These are phyloP conservation scores for Caenorhabditis sp. DNA, from an alignment of 2,888 invertebrate genomes.

Conservation along the genomic window DNA sequence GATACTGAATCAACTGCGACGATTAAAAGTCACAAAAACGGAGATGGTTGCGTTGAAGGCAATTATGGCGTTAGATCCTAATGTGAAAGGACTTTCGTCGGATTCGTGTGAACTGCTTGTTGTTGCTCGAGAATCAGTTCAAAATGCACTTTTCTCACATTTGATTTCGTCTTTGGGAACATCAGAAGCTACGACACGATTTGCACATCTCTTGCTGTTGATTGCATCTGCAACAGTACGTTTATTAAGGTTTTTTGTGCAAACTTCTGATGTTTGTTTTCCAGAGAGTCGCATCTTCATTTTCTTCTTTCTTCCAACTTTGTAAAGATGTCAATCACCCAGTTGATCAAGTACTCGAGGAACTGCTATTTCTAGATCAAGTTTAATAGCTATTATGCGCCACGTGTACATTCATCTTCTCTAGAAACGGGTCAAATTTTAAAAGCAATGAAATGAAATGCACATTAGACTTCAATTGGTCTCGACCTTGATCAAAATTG, in stretches of 20 bases:
- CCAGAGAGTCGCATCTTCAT: slow-evolving; percentile 69
- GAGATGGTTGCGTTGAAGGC: slow-evolving; percentile 76
- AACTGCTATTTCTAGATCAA: slow-evolving; percentile 58
- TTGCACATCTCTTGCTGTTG: slow-evolving; percentile 72
- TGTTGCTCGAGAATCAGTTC: slow-evolving; percentile 72
- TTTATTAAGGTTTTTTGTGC: not conserved
- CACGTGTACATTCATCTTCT: too few species aligned
- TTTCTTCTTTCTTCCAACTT: slow-evolving; percentile 61
- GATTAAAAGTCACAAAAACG: slow-evolving; percentile 65
- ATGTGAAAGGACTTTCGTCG: slow-evolving; percentile 62
- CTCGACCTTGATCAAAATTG: too few species aligned
- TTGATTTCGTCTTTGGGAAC: slow-evolving; percentile 54
- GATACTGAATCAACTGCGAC: slow-evolving; percentile 57
- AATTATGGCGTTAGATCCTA: slow-evolving; percentile 75
- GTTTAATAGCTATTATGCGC: too few species aligned
- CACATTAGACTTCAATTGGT: too few species aligned
- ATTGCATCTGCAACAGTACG: slow-evolving; percentile 73
- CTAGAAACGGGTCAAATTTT: too few species aligned
- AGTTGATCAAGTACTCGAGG: slow-evolving; percentile 59
- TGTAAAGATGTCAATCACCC: slow-evolving; percentile 58
- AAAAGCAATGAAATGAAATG: too few species aligned
- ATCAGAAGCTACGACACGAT: slow-evolving; percentile 69
- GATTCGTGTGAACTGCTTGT: slow-evolving; percentile 35
- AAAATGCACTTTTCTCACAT: slow-evolving; percentile 73
- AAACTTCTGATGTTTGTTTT: slow-evolving; percentile 54